Conservation (phyloP, 2,113 vertebrate genomes). For the Sisor rabdophorus region DNA sequence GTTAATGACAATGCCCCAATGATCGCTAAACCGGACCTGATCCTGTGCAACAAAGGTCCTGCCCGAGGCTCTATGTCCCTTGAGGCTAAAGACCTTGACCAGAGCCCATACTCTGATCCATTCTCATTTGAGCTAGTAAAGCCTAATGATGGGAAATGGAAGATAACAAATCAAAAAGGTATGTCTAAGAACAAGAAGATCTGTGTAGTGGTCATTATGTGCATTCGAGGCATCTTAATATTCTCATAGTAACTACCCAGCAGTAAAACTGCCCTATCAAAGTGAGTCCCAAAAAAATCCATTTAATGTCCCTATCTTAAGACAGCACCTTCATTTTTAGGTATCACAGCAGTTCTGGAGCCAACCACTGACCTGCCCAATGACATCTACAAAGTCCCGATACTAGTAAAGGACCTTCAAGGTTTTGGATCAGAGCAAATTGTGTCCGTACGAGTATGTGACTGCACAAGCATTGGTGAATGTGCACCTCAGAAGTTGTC, state of each 20-base stretch:
- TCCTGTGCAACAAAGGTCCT: slow-evolving; percentile 65
- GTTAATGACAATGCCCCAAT: slow-evolving; percentile 72
- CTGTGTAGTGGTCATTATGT: neutral
- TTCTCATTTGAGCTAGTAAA: slow-evolving; percentile 64
- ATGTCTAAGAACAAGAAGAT: slow-evolving; percentile 9
- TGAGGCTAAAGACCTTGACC: slow-evolving; percentile 65
- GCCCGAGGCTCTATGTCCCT: slow-evolving; percentile 51
- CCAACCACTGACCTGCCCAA: slow-evolving; percentile 50
- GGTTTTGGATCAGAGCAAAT: slow-evolving; percentile 53
- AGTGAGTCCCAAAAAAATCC: neutral
- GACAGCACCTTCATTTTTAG: slow-evolving; percentile 51
- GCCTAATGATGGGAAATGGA: slow-evolving; percentile 62
- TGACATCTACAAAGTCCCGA: slow-evolving; percentile 65
- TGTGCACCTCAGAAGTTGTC: slow-evolving; percentile 16
- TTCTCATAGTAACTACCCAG: neutral
- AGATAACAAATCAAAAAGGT: slow-evolving; percentile 63
- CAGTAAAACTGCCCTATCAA: neutral
- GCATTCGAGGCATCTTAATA: neutral
- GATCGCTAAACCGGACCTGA: slow-evolving; percentile 25
- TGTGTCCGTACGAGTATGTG: slow-evolving; percentile 61
- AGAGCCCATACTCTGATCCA: slow-evolving; percentile 64
- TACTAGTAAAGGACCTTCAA: slow-evolving; percentile 70
- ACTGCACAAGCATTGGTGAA: slow-evolving; percentile 32
- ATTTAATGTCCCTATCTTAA: neutral
- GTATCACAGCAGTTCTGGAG: slow-evolving; percentile 63